phyloP scores from a whole-genome alignment of 2,888 invertebrate species.

The Mamestra brassicae region DNA sequence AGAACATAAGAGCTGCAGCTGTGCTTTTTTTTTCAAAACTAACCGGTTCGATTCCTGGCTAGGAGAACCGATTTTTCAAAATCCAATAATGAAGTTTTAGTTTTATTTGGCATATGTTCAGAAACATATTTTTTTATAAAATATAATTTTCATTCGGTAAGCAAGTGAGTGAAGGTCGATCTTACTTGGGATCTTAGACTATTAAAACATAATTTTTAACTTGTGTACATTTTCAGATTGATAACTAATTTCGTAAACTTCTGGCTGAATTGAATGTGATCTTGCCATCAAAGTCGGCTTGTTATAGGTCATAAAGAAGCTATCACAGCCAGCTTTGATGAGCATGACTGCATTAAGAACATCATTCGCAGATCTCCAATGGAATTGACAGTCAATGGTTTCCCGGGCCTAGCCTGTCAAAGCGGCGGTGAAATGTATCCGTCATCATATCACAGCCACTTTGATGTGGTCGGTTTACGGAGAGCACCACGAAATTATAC shows the following conservation, averaged over 20 bases:
- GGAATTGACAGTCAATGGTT: slow-evolving; percentile 55
- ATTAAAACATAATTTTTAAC: neutral
- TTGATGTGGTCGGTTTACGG: slow-evolving; percentile 96
- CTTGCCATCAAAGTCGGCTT: slow-evolving; percentile 95
- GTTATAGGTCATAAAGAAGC: slow-evolving; percentile 93
- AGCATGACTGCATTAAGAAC: slow-evolving; percentile 92
- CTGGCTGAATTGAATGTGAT: slow-evolving; percentile 79
- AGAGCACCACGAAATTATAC: slow-evolving; percentile 66
- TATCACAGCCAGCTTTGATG: slow-evolving; percentile 99
- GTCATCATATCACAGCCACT: slow-evolving; percentile 99
- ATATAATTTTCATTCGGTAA: no score
- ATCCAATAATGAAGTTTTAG: no score
- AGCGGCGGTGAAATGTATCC: slow-evolving; percentile 96
- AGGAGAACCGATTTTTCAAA: no score
- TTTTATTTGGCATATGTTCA: no score
- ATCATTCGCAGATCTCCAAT: slow-evolving; percentile 37
- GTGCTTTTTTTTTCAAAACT: no score
- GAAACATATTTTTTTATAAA: no score
- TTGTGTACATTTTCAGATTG: slow-evolving; percentile 48
- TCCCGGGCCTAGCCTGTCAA: slow-evolving; percentile 94
- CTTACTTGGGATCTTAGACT: no score
- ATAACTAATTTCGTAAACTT: slow-evolving; percentile 12
- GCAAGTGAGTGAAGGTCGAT: no score
- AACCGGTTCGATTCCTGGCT: no score
- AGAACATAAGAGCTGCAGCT: no score